Conservation (phyloP, 2,113 vertebrate genomes). For the Marcusenius ussheri region DNA sequence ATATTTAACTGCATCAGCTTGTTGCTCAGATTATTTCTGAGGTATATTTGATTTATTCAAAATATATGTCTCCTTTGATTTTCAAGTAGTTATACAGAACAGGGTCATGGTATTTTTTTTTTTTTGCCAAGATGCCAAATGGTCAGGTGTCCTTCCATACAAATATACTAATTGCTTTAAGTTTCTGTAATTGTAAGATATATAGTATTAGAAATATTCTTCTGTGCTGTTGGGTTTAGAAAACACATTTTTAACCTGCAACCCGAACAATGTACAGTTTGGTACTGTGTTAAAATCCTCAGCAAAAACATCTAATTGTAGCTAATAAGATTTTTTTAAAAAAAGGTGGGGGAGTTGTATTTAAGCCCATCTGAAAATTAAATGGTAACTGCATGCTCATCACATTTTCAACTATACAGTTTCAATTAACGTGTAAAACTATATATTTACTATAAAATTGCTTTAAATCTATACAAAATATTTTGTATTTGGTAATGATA, state of each 20-base stretch:
- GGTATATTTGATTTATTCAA: background rate
- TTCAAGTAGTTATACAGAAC: background rate
- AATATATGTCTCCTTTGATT: background rate
- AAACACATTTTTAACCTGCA: background rate
- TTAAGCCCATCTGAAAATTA: background rate
- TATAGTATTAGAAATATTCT: background rate
- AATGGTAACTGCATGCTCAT: background rate
- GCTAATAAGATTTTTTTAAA: background rate
- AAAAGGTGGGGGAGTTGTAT: background rate
- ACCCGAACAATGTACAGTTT: background rate
- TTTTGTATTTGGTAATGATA: background rate
- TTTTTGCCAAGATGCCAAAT: background rate
- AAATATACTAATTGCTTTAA: background rate
- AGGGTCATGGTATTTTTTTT: background rate
- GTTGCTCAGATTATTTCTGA: background rate
- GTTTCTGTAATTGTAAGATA: background rate
- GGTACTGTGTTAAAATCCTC: background rate
- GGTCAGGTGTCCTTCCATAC: background rate
- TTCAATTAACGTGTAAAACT: background rate
- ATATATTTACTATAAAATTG: background rate
- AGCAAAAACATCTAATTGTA: background rate
- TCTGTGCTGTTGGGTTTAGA: background rate
- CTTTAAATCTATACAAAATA: too few relatives aligned
- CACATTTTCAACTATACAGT: background rate
- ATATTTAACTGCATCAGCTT: background rate